Evolutionary conservation across 2,113 vertebrate species (phyloP).

Genomic region (Psophia crepitans): DNA sequence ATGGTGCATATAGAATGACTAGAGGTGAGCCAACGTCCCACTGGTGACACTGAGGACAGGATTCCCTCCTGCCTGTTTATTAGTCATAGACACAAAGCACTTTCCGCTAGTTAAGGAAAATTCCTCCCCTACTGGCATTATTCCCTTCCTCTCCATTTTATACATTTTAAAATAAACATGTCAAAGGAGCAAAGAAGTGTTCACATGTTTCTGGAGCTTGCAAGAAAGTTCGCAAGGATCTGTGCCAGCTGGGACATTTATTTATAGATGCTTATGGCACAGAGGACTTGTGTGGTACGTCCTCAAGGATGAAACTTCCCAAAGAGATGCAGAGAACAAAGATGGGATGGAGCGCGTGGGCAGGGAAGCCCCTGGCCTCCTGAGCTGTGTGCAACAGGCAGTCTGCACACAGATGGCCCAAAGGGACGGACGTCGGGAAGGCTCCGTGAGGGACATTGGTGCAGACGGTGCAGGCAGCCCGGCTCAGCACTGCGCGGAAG

Average conservation of each 20-base stretch:
- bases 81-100: not conserved
- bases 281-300: not conserved
- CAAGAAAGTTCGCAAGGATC: not conserved
- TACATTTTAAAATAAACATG: not conserved
- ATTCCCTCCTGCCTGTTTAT: slow-evolving; percentile 17
- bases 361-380: not conserved
- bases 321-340: not conserved
- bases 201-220: not conserved
- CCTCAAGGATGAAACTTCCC: not conserved
- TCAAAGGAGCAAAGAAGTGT: not conserved
- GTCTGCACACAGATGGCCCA: not conserved
- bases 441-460: accelerated
- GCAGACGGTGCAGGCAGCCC: not conserved
- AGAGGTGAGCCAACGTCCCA: slow-evolving; percentile 4
- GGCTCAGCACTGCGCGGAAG: not conserved
- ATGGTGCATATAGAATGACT: slow-evolving; percentile 31
- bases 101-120: not conserved
- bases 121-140: not conserved
- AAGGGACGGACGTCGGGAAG: not conserved
- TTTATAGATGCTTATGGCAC: not conserved
- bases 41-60: not conserved
- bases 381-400: not conserved
- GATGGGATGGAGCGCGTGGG: not conserved
- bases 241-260: not conserved
- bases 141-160: not conserved